Evolutionary conservation across 2,888 invertebrate species (phyloP).

Genomic region (Microchrysa polita): DNA sequence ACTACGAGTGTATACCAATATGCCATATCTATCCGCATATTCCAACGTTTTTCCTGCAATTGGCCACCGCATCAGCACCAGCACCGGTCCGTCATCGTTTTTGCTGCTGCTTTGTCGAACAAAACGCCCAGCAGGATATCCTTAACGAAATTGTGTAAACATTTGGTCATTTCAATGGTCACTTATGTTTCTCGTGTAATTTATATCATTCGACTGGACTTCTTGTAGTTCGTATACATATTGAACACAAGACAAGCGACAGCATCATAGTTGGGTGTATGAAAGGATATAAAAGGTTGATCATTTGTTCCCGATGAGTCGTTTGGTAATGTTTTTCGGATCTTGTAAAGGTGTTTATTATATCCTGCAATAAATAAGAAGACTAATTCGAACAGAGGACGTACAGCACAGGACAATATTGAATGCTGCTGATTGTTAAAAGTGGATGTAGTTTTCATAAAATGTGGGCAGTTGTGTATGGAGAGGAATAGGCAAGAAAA

Average conservation of each 20-base stretch:
- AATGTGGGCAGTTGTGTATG: too few species aligned
- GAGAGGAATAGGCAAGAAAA: too few species aligned
- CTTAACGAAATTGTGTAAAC: conserved; percentile 52
- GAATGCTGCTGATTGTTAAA: too few species aligned
- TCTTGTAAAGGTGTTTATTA: conserved; percentile 53
- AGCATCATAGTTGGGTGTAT: not conserved
- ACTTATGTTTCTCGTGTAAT: conserved; percentile 53
- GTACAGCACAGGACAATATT: conserved; percentile 13
- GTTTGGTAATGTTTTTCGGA: conserved; percentile 34
- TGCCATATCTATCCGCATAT: conserved; percentile 20
- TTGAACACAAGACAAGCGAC: not conserved
- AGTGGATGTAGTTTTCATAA: too few species aligned
- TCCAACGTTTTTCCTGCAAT: conserved; percentile 39
- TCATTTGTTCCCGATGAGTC: conserved; percentile 38
- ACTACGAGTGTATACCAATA: not conserved
- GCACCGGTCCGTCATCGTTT: not conserved
- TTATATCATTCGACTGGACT: conserved; percentile 51
- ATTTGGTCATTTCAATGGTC: conserved; percentile 54
- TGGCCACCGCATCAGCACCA: too few species aligned
- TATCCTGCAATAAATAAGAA: conserved; percentile 50
- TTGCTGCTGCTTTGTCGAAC: conserved; percentile 22
- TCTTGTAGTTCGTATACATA: conserved; percentile 44
- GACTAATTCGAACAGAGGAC: conserved; percentile 50
- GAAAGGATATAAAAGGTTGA: conserved; percentile 38
- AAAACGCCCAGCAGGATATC: conserved; percentile 44